These are phyloP conservation scores for Cerceris rybyensis DNA, from an alignment of 2,888 invertebrate species.

Conservation along the genomic window DNA sequence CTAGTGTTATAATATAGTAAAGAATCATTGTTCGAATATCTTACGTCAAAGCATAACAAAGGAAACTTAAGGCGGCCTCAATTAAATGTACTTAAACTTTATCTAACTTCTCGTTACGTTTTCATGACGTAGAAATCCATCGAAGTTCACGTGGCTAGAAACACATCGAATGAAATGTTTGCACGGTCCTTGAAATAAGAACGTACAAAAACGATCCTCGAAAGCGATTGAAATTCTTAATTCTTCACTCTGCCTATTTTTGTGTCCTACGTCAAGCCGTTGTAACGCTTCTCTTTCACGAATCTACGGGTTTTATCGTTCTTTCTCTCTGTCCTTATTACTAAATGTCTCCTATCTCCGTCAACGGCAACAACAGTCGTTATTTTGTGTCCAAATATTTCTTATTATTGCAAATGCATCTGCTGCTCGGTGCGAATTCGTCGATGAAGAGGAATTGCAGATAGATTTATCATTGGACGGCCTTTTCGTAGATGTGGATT, in stretches of 20 bases:
- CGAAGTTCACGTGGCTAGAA: too few relatives aligned
- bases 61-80: background rate
- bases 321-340: background rate
- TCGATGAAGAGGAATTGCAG: background rate
- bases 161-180: too few relatives aligned
- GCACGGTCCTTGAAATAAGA: background rate
- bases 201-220: background rate
- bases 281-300: background rate
- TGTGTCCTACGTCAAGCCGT: conserved; percentile 24
- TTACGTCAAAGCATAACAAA: too few relatives aligned
- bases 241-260: conserved; percentile 33
- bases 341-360: background rate
- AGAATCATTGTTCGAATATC: too few relatives aligned
- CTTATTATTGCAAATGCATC: conserved; percentile 1
- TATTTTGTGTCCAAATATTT: conserved; percentile 51
- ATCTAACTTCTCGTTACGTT: too few relatives aligned
- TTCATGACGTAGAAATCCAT: too few relatives aligned
- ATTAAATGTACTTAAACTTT: background rate
- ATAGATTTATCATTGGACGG: conserved; percentile 32
- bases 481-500: background rate
- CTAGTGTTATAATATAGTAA: too few relatives aligned
- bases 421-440: background rate
- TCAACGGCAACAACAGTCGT: conserved; percentile 3
- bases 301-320: conserved; percentile 19
- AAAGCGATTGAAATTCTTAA: conserved; percentile 3